A percentile compares a stretch with the other conserved stretches of the same genome.
Conservation (phyloP, 2,113 vertebrate species). For the Gymnorhina tibicen region DNA sequence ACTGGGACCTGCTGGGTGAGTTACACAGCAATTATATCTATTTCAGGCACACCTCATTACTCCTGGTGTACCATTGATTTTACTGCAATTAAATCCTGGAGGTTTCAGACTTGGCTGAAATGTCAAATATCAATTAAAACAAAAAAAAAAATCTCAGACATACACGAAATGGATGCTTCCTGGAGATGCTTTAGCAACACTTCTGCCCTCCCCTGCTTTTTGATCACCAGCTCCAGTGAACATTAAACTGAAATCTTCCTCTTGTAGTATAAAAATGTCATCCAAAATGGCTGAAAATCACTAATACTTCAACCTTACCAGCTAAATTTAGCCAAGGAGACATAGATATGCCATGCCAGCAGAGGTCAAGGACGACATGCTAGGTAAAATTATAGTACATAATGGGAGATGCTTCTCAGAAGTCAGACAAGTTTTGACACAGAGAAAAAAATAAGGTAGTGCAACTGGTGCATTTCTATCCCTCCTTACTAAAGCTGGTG, state of each 20-base stretch:
- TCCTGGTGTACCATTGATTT: conserved; percentile 13
- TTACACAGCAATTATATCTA: conserved; percentile 26
- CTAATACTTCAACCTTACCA: neutral
- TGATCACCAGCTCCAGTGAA: neutral
- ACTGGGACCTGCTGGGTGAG: neutral
- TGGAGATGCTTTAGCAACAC: neutral
- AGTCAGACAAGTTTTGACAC: neutral
- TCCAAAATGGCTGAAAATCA: neutral
- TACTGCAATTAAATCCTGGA: conserved; percentile 18
- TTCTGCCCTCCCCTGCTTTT: neutral
- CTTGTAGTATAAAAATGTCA: neutral
- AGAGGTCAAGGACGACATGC: neutral
- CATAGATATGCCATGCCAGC: neutral
- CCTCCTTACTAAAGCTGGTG: neutral
- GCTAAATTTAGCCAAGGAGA: neutral
- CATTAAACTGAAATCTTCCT: neutral
- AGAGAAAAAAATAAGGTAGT: neutral
- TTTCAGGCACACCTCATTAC: conserved; percentile 39
- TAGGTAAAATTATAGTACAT: neutral
- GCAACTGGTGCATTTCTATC: neutral
- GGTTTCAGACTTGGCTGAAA: conserved; percentile 23
- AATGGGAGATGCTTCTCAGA: neutral
- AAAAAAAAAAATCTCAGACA: neutral
- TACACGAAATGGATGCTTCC: neutral
- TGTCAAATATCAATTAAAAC: conserved; percentile 7